These are phyloP conservation scores for Choloepus didactylus DNA, from an alignment of 2,797 vertebrate genomes.

Conservation along the genomic window DNA sequence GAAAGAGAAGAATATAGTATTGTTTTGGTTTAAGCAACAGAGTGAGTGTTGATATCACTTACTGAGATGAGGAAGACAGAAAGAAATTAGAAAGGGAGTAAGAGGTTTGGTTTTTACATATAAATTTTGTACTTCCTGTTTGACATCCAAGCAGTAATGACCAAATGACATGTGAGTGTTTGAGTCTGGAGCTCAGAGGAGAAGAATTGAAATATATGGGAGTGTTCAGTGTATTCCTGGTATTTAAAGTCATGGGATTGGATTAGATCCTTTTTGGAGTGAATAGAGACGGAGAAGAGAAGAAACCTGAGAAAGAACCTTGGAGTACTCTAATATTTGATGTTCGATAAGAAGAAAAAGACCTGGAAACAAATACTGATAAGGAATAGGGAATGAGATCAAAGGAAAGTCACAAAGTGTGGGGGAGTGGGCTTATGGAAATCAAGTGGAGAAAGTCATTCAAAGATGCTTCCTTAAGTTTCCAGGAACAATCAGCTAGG, in stretches of 20 bases:
- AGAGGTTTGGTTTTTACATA: not conserved
- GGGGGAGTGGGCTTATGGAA: not conserved
- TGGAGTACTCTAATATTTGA: not conserved
- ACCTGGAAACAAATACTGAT: not conserved
- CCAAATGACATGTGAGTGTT: not conserved
- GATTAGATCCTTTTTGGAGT: not conserved
- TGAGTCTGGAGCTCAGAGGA: not conserved
- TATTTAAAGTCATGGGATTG: not conserved
- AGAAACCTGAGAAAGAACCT: not conserved
- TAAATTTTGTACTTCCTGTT: not conserved
- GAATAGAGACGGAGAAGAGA: not conserved
- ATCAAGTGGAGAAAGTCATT: not conserved
- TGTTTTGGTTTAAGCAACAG: not conserved
- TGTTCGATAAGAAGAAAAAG: not conserved
- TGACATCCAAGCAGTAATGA: not conserved
- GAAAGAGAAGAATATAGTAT: not conserved
- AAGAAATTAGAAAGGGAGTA: not conserved
- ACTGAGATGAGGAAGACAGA: not conserved
- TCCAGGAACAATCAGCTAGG: not conserved
- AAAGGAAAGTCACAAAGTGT: not conserved
- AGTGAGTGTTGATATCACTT: not conserved
- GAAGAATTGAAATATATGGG: not conserved
- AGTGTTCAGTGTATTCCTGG: not conserved
- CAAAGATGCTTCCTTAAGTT: not conserved
- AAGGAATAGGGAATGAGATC: not conserved